Evolutionary conservation across 2,888 invertebrate genomes (phyloP).

Genomic region (Ormyrus pomaceus): DNA sequence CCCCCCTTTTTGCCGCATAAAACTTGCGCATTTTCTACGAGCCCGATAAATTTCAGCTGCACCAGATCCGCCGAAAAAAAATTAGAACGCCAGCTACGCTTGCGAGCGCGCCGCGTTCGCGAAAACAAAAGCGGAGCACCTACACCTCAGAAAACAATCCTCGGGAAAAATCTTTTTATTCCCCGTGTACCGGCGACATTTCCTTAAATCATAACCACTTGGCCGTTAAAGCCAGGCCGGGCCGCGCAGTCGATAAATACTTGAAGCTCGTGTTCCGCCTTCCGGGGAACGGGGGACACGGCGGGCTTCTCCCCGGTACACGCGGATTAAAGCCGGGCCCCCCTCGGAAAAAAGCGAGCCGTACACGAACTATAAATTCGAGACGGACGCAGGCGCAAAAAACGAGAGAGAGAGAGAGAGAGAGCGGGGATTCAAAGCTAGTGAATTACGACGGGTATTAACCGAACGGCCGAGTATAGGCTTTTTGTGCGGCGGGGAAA

Average conservation of each 20-base stretch:
- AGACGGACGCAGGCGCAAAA: not conserved
- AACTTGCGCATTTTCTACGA: no score
- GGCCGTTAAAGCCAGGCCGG: conserved; percentile 22
- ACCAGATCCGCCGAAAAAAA: no score
- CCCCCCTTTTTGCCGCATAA: no score
- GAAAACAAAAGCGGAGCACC: no score
- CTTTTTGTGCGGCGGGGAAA: not conserved
- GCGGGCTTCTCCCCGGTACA: conserved; percentile 7
- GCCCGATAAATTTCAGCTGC: no score
- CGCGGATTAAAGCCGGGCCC: conserved; percentile 38
- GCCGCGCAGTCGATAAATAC: conserved; percentile 47
- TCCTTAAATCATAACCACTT: conserved; percentile 47
- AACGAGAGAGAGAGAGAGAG: not conserved
- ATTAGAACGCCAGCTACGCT: no score
- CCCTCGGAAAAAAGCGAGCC: not conserved
- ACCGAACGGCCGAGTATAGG: not conserved
- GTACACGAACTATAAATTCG: conserved; percentile 36
- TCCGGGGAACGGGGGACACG: not conserved
- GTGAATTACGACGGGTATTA: conserved; percentile 46
- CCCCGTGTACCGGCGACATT: not conserved
- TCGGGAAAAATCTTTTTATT: conserved; percentile 18
- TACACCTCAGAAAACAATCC: conserved; percentile 6
- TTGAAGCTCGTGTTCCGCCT: conserved; percentile 35
- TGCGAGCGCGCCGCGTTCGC: no score
- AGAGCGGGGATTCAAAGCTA: conserved; percentile 37